Base-by-base conservation (phyloP, 1,140 invertebrate species). In the Archegozetes longisetosus region DNA sequence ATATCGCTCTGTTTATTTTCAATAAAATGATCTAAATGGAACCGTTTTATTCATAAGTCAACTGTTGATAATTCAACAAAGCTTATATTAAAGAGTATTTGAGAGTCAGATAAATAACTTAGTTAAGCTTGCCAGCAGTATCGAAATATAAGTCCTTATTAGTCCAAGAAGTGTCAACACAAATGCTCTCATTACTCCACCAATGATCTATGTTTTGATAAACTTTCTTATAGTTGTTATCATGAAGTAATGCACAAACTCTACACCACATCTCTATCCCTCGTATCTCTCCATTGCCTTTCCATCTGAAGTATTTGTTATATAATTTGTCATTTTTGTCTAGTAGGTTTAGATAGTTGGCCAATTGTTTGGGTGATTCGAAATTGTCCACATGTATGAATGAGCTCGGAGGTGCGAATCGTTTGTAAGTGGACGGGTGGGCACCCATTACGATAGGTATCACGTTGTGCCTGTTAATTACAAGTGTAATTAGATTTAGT, bases 371-470 rank as follows among this genome's bases (percentile, higher is more conserved):
- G 0, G 90, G 82, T 12, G 84, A 83, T 2, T 82, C 80, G 70
- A 95, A 96, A 71, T 96, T 89, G 67, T 94, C 88, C 1, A 96
- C 85, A 73, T 96, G 91, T 25, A 96, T 88, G 70, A 78, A 86
- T 0, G 88, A 92, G 65, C 88, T 81, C 65, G 85, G 81, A 0
- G 93, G 93, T 1, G 91, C 85, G 58, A 79, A 82, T 32, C 81
- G 79, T 55, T 82, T 82, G 73, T 98, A 98, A 69, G 96, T 91
- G 29, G 84, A 82, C 0, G 84, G 83, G 17, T 40, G 32, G 22
- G 62, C 50, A 1, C 93, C 93, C 89, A 96, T 95, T 22, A 95
- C 93, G 52, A 95, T 88, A 0, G 90, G 90, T 52, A 95, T 71
- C 14, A 90, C 81, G 17, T 40, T 40, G 17, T 40, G 32, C 6